Base-by-base conservation (phyloP, 2,113 vertebrate species). In the Pseudorectes ferrugineus region DNA sequence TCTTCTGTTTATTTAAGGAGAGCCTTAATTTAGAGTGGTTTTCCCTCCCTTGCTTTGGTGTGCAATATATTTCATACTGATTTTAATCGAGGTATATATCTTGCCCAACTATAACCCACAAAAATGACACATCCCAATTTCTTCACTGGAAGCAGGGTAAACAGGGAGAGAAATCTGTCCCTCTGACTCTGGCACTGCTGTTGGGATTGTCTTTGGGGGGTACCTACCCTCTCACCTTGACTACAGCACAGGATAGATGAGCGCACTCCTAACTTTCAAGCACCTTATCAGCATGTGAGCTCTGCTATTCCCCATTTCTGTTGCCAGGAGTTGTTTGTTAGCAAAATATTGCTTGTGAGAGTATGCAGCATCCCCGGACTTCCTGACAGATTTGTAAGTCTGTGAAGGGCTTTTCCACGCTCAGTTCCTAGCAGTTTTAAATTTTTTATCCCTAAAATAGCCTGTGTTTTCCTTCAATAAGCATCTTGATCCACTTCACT, bases 321-420 rank as follows among this genome's bases (percentile, higher is more conserved):
- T 58, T 71, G 40, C 31, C 36, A 19, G 16, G 19, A 57, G 17
- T 36, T 86, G 21, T 26, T 83, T 74, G n/a, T 57, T 52, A 45
- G 9, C 12, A 10, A 46, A 89, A 48, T 18, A 12, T 43, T 75
- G 31, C 3, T 0, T 28, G 5, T 49, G 12, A 58, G 36, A 51
- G 2, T 40, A 10, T 33, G 48, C 31, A 70, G 9, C 33, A 35
- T 31, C n/a, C 58, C 55, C 0, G 0, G 72, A n/a, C 25, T 48
- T 86, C 46, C 36, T 63, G 26, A 61, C 11, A n/a, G 9, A 48
- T 10, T 75, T 57, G 2, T 48, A 65, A 54, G 8, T 21, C 38
- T 62, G 21, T 49, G n/a, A 62, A 80, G 57, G 24, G 10, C 36
- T 80, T 83, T 83, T 52, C 38, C 48, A 28, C 38, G 46, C 40